These are phyloP conservation scores for Synanthedon formicaeformis DNA, from an alignment of 2,888 invertebrate species.

Conservation along the genomic window DNA sequence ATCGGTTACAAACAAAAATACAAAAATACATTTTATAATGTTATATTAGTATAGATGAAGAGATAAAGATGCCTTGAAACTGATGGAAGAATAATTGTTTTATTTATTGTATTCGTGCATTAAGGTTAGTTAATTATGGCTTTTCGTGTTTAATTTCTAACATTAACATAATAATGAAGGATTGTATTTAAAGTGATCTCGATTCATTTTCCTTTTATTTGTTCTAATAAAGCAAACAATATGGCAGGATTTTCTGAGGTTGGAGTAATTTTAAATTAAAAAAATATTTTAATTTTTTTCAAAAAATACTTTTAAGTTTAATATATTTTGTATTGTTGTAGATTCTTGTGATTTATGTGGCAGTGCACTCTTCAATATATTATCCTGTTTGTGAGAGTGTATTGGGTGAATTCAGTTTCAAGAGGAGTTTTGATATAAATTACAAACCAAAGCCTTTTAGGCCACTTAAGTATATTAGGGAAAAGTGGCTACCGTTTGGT, in stretches of 20 bases:
- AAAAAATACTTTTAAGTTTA: not conserved
- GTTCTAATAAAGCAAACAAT: conserved; percentile 1
- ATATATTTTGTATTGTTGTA: conserved; percentile 8
- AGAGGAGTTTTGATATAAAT: conserved; percentile 30
- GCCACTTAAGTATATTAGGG: conserved; percentile 28
- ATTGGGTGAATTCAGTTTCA: conserved; percentile 25
- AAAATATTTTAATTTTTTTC: not conserved
- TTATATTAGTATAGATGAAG: too few relatives aligned
- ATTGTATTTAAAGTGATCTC: conserved; percentile 6
- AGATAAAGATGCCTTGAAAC: not conserved
- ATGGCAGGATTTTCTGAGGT: conserved; percentile 5
- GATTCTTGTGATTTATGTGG: conserved; percentile 14
- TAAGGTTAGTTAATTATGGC: not conserved
- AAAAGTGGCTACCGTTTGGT: conserved; percentile 38
- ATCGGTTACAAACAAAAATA: too few relatives aligned
- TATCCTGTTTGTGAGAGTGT: conserved; percentile 13
- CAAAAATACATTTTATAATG: too few relatives aligned
- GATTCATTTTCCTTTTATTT: not conserved
- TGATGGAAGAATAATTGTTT: not conserved
- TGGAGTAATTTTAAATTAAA: not conserved
- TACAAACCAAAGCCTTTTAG: conserved; percentile 26
- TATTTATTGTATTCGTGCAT: not conserved
- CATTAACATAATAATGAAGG: not conserved
- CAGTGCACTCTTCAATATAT: conserved; percentile 6
- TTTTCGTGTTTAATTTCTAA: not conserved